Percentiles rank a stretch among this genome's conserved stretches.
phyloP scores from a whole-genome alignment of 2,888 invertebrate species.

The Catocala nupta region DNA sequence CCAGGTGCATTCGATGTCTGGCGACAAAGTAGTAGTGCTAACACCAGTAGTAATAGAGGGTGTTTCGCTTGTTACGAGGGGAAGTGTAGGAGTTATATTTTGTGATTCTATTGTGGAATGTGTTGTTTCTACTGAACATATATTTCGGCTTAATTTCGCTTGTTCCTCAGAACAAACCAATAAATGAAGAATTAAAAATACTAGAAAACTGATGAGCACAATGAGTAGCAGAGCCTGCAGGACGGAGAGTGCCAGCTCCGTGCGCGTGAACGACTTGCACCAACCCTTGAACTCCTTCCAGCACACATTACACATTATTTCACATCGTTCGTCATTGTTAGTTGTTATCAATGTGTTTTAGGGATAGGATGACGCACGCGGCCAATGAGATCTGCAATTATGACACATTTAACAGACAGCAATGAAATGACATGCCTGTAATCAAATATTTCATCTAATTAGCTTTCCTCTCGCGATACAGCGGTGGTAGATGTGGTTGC shows the following conservation, averaged over 20 bases:
- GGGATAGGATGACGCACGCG: constrained; percentile 48
- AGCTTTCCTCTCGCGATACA: too few relatives aligned
- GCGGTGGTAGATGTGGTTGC: too few relatives aligned
- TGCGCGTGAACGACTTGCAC: constrained; percentile 75
- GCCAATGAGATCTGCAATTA: constrained; percentile 56
- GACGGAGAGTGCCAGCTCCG: constrained; percentile 63
- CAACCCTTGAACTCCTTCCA: constrained; percentile 72
- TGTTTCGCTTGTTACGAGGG: background rate
- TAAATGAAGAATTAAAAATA: constrained; percentile 72
- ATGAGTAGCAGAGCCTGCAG: constrained; percentile 65
- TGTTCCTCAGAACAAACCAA: constrained; percentile 55
- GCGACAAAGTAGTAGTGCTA: constrained; percentile 33
- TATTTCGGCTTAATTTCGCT: background rate
- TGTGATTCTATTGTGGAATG: too few relatives aligned
- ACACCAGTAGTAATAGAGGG: background rate
- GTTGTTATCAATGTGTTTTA: constrained; percentile 21
- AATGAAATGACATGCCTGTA: background rate
- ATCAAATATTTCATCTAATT: too few relatives aligned
- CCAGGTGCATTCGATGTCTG: constrained; percentile 69
- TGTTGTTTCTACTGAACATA: background rate
- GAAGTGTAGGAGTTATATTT: background rate
- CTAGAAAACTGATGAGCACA: constrained; percentile 61
- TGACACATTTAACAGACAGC: background rate
- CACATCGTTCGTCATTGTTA: constrained; percentile 41
- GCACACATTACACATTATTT: constrained; percentile 72